These are phyloP conservation scores for Hemibagrus wyckioides DNA, from an alignment of 2,113 vertebrate species.

Conservation along the genomic window DNA sequence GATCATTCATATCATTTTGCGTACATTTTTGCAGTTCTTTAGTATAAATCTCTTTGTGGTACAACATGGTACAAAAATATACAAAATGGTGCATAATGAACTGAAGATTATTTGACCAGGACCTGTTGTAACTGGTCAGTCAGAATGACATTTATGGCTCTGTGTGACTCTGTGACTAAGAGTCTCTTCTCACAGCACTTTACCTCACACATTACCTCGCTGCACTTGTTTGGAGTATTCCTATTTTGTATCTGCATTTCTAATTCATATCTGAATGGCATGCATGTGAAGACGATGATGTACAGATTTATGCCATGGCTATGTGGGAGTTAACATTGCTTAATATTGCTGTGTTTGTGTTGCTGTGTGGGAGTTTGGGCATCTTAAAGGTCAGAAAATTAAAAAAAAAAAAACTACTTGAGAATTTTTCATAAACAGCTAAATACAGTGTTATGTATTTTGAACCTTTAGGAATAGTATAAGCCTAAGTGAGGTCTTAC, in stretches of 20 bases:
- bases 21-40: background rate
- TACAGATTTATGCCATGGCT: background rate
- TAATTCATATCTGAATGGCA: constrained; percentile 6
- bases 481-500: background rate
- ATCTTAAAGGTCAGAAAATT: background rate
- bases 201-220: too few species aligned
- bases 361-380: background rate
- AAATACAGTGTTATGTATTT: background rate
- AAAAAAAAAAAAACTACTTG: background rate
- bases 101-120: background rate
- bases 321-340: constrained; percentile 1
- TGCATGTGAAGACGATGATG: background rate
- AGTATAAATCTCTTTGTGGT: background rate
- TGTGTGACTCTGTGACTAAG: background rate
- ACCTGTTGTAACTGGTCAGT: background rate
- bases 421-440: background rate
- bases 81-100: background rate
- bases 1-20: background rate
- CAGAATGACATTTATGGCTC: background rate
- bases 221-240: background rate
- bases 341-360: background rate
- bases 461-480: background rate
- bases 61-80: background rate
- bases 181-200: background rate
- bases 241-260: background rate